phyloP scores from a whole-genome alignment of 2,797 vertebrate genomes.

The Cetoscarus ocellatus region DNA sequence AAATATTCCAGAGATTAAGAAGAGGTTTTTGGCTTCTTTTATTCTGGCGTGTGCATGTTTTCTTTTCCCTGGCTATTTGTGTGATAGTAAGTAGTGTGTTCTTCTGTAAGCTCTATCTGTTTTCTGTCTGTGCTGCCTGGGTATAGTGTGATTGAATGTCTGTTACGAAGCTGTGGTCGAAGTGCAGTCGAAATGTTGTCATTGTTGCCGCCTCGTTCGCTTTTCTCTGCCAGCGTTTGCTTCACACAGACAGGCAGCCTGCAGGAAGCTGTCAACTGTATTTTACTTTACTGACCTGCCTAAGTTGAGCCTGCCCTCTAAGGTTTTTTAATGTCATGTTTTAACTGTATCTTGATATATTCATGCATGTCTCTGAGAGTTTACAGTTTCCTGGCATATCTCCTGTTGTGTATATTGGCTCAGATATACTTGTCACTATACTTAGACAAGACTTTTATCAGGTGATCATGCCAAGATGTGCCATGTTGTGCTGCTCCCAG shows the following conservation, averaged over 20 bases:
- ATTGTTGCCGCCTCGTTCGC: conserved; percentile 55
- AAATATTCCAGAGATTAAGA: conserved; percentile 28
- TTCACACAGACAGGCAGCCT: conserved; percentile 43
- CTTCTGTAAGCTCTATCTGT: conserved; percentile 54
- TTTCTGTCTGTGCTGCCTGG: conserved; percentile 59
- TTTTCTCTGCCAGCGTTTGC: conserved; percentile 44
- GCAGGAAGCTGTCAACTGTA: conserved; percentile 57
- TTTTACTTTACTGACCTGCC: conserved; percentile 48
- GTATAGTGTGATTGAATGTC: conserved; percentile 71
- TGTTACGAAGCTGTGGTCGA: conserved; percentile 59
- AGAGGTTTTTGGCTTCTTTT: conserved; percentile 2
- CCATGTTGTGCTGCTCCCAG: conserved; percentile 27
- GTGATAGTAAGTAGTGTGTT: conserved; percentile 51
- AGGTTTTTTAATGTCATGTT: conserved; percentile 19
- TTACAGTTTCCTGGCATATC: conserved; percentile 16
- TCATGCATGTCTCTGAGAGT: conserved; percentile 13
- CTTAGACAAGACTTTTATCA: conserved; percentile 47
- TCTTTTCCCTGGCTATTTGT: conserved; percentile 39
- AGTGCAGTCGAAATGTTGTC: conserved; percentile 70
- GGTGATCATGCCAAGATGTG: conserved; percentile 33
- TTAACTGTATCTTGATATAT: conserved; percentile 21
- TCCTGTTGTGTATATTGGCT: conserved; percentile 16
- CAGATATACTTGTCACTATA: conserved; percentile 25
- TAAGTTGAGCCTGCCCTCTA: conserved; percentile 16
- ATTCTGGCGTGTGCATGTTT: conserved; percentile 12